These are phyloP conservation scores for Urosaurus nigricauda DNA, from an alignment of 2,797 vertebrate species.

Conservation along the genomic window DNA sequence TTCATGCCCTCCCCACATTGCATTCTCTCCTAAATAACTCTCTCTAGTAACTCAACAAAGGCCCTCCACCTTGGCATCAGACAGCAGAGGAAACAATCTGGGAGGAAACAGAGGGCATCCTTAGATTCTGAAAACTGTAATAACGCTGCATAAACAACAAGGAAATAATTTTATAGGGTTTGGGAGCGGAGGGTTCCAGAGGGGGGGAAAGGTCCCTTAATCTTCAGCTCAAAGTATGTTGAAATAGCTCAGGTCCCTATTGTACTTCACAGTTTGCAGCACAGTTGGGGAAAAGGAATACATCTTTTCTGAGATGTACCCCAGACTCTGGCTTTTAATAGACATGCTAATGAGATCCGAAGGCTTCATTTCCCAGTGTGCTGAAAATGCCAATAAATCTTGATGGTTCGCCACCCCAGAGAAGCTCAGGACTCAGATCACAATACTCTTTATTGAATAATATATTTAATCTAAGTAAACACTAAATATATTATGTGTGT, in stretches of 20 bases:
- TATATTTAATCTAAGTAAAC: neutral
- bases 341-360: slow-evolving; percentile 86
- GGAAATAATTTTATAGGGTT: slow-evolving; percentile 66
- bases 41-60: slow-evolving; percentile 49
- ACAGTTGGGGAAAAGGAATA: slow-evolving; percentile 81
- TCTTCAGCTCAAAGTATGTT: slow-evolving; percentile 78
- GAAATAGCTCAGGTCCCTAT: slow-evolving; percentile 85
- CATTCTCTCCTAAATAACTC: slow-evolving; percentile 63
- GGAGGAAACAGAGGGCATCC: slow-evolving; percentile 59
- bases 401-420: slow-evolving; percentile 84
- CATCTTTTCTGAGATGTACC: slow-evolving; percentile 86
- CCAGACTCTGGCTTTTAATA: slow-evolving; percentile 87
- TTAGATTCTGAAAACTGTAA: slow-evolving; percentile 64
- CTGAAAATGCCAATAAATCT: slow-evolving; percentile 84
- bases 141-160: slow-evolving; percentile 62
- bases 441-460: slow-evolving; percentile 66
- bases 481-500: too few relatives aligned
- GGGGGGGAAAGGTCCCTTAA: slow-evolving; percentile 38
- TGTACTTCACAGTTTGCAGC: slow-evolving; percentile 82
- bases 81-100: slow-evolving; percentile 60
- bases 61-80: slow-evolving; percentile 60
- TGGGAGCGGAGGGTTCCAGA: slow-evolving; percentile 56
- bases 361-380: slow-evolving; percentile 85
- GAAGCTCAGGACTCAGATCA: slow-evolving; percentile 75
- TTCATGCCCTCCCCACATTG: slow-evolving; percentile 61